Evolutionary conservation across 2,888 invertebrate species (phyloP), one percentile per base, ranked within the genome.

Genomic region (Entomobrya proxima): DNA sequence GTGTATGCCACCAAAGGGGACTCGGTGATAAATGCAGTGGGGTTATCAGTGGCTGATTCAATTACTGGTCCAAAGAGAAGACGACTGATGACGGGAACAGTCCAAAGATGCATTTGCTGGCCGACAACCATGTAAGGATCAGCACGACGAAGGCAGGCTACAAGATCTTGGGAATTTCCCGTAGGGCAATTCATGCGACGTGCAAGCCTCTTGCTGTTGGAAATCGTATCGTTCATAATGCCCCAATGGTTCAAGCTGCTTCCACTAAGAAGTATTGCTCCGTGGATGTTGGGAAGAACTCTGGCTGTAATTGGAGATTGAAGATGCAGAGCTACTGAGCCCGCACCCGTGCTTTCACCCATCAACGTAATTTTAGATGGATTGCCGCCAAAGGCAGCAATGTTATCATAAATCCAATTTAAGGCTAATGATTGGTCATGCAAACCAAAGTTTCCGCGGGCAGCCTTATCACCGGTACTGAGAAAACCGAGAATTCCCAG

Each of bases 301-400:
- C 84, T 47, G 1, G 74, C 27, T 13, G 81, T 58, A 9, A 74
- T 24, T 0, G 81, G 81, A 9, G 15, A 80, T 24, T 58, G 13
- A 21, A 82, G 21, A 30, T 76, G 82, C n/a, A 64, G 76, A 24
- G 24, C 82, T 2, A 40, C 77, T 6, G 72, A 58, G n/a, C 58
- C 67, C 4, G 83, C 79, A 0, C 86, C 86, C 15, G 75, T 50
- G 30, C 44, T 44, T 47, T 88, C 87, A 5, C 89, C 89, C 85
- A 88, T 83, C 11, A 89, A 72, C 0, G 89, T 88, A 50, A 89
- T 88, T 24, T 86, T 78, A 4, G 78, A 58, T 0, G 74, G 37
- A 75, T 89, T 85, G 1, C 89, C 89, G 0, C 89, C 89, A 82
- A 89, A 89, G 11, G 61, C 77, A 18, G 75, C 72, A n/a, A 89